Conservation (phyloP, 2,797 vertebrate genomes). For the Chiroxiphia lanceolata region DNA sequence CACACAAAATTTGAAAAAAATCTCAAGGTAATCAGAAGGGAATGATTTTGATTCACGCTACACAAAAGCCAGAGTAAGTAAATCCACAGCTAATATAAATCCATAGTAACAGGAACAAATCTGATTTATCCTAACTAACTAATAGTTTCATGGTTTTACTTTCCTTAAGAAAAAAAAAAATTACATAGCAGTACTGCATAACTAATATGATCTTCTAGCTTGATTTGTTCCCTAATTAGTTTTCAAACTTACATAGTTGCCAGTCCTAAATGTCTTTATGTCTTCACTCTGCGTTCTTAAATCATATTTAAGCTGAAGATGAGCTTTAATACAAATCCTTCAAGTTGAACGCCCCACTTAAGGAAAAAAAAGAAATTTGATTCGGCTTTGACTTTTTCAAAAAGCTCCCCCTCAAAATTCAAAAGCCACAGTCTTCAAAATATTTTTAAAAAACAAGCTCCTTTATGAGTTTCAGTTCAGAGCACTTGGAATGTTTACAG, state of each 20-base stretch:
- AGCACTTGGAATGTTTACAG: background rate
- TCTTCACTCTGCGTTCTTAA: background rate
- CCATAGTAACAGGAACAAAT: background rate
- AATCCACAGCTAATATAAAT: background rate
- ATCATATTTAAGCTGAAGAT: background rate
- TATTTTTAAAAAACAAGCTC: background rate
- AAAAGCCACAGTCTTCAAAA: background rate
- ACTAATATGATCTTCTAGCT: background rate
- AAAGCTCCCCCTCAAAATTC: background rate
- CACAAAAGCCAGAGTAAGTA: background rate
- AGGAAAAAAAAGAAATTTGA: background rate
- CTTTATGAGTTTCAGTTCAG: background rate
- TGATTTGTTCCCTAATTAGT: constrained; percentile 40
- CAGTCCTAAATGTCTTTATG: background rate
- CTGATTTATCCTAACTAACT: background rate
- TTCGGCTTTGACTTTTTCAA: background rate
- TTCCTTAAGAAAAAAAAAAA: background rate
- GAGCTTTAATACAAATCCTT: constrained; percentile 16
- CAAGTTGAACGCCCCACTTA: background rate
- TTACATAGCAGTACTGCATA: background rate
- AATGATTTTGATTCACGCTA: background rate
- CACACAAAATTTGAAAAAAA: background rate
- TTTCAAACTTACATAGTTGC: background rate
- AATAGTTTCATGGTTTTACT: background rate
- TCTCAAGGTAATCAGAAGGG: background rate